Evolutionary conservation across 2,888 invertebrate genomes (phyloP), one percentile per base, ranked within the genome.

Genomic region (Ichneumon xanthorius): DNA sequence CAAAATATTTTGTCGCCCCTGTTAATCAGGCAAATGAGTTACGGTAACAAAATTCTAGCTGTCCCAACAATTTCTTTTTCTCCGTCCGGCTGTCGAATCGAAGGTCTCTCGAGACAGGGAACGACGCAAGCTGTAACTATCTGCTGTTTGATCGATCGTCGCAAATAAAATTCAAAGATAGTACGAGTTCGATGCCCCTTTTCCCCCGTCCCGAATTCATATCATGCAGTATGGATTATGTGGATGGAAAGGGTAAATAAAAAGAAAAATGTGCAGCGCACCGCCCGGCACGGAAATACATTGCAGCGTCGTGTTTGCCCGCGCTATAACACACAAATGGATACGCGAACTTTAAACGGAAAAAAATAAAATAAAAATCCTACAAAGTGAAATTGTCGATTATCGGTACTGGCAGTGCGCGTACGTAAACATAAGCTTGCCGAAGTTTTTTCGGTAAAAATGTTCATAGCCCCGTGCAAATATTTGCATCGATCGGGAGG

Each of bases 81-180:
- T 37, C 22, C 22, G 26, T 72, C 26, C 26, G 40, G 40, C 72
- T 7, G 16, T 4, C 5, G 53, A 37, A 37, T 37, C 30, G 30
- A 30, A 30, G 3, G 30, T 16, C 61, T 30, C 61, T 6, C 48
- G 45, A 70, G 4, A 30, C 16, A 65, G 16, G 30, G 2, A 37
- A 40, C 26, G 16, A 16, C 16, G 33, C 33, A 40, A n/a, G 16
- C 14, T 63, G 53, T 75, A 37, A 37, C 4, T 45, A 16, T 73
- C 63, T 68, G 77, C 78, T 78, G 84, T 82, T 82, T 79, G 81
- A 82, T 82, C 85, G 85, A 81, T 82, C 70, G 55, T 82, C 19
- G 78, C 80, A 63, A 81, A 84, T 78, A 68, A 79, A 79, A 81
- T 81, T 81, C 70, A 30, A 78, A 67, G 53, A 73, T 73, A 30